Evolutionary conservation across 2,888 invertebrate genomes (phyloP).

Genomic region (Pachydiplax longipennis): DNA sequence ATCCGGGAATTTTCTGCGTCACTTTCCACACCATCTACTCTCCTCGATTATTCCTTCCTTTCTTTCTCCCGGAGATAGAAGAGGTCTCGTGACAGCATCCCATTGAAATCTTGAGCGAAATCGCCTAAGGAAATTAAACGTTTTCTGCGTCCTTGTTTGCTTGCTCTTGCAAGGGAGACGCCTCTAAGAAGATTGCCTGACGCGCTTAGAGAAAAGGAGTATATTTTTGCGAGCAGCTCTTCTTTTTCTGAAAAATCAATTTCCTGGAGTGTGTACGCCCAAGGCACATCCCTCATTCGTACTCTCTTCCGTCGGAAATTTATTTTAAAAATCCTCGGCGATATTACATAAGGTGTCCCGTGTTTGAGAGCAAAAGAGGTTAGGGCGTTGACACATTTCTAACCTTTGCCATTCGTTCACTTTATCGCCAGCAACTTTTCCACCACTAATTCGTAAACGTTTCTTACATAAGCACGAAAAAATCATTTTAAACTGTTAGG

Average conservation of each 20-base stretch:
- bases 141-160: background rate
- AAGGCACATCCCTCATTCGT: background rate
- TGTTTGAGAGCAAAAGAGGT: background rate
- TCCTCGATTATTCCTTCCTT: background rate
- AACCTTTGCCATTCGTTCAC: no score
- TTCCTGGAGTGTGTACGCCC: background rate
- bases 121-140: background rate
- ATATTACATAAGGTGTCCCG: background rate
- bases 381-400: no score
- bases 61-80: background rate
- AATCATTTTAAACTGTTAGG: no score
- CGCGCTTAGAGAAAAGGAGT: background rate
- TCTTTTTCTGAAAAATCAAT: background rate
- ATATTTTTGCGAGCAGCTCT: background rate
- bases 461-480: no score
- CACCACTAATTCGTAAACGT: no score
- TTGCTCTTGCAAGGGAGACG: background rate
- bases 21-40: background rate
- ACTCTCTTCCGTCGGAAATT: background rate
- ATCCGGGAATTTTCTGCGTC: no score
- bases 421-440: no score
- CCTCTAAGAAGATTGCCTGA: background rate
- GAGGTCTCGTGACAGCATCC: background rate
- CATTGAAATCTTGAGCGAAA: background rate
- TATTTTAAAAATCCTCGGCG: background rate